Base-by-base conservation (phyloP, 2,888 invertebrate species). In the Heliconius ismenius region DNA sequence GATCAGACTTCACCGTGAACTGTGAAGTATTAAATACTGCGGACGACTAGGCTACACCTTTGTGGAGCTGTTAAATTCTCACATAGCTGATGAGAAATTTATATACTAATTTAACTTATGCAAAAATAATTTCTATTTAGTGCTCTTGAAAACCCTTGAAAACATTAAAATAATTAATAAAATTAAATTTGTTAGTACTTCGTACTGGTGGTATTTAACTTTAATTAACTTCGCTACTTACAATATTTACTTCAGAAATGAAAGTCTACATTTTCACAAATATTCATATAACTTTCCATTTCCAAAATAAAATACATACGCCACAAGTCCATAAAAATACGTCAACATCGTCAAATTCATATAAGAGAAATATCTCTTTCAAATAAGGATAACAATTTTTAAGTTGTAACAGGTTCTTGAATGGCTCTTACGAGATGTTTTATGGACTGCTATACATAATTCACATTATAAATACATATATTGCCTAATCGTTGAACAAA, bases 361-460 rank as follows among this genome's bases (percentile, higher is more conserved):
- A 32, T 36, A 70, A 70, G n/a, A 70, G 58, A 70, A 70, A 58
- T 54, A 58, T 58, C 58, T 70, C 32, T 70, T 58, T 70, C 32
- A 58, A 58, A 58, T 70, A 54, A 32, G 70, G 54, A 58, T 70
- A 36, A 70, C 32, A 70, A n/a, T 70, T 70, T 21, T 32, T 70
- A 70, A 58, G 32, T 58, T 15, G 4, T 32, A 70, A 70, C 70
- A 24, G 70, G 70, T 70, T 58, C 36, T 70, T 58, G 32, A 70
- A 58, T 58, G n/a, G 70, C 58, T 70, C 32, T 70, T 70, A 70
- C 70, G 58, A 58, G 58, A 15, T 32, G 2, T 36, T 70, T 58
- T 70, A 70, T 70, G n/a, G 70, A 15, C 70, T 58, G 15, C 70
- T 70, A 70, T 70, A 70, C 70, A 70, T 70, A 70, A 70, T 70